Percentiles rank a stretch among this genome's conserved stretches.
Conservation (phyloP, 2,888 invertebrate genomes). For the Hoplodrina ambigua region DNA sequence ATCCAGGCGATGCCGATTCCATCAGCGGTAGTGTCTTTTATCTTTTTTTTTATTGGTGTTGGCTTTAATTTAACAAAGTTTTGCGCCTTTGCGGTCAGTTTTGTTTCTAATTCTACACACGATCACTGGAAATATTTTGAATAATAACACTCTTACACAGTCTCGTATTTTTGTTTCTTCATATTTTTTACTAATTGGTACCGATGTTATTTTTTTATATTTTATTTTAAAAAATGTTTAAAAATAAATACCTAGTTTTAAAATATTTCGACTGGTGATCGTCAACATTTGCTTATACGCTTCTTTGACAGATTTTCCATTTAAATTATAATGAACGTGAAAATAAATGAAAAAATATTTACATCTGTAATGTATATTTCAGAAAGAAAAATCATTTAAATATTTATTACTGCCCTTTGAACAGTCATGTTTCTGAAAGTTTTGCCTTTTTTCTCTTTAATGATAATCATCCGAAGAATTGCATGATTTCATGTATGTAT, state of each 20-base stretch:
- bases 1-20: conserved; percentile 92
- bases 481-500: neutral
- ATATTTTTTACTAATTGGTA: neutral
- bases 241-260: conserved; percentile 19
- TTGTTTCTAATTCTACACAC: conserved; percentile 23
- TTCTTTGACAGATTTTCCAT: conserved; percentile 9
- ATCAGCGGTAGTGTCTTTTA: conserved; percentile 92
- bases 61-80: conserved; percentile 62
- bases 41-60: conserved; percentile 79
- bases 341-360: neutral
- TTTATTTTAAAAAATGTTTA: neutral
- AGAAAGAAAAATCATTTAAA: neutral
- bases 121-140: conserved; percentile 43
- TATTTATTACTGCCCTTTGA: too few species aligned
- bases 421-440: neutral
- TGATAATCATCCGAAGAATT: neutral
- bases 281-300: conserved; percentile 17
- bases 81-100: conserved; percentile 18
- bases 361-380: neutral
- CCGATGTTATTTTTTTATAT: neutral
- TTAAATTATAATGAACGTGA: neutral
- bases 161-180: neutral
- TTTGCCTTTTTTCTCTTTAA: neutral
- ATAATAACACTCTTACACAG: neutral
- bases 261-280: conserved; percentile 41